Conservation (phyloP, 2,797 vertebrate genomes). For the Sebastolobus altivelis region DNA sequence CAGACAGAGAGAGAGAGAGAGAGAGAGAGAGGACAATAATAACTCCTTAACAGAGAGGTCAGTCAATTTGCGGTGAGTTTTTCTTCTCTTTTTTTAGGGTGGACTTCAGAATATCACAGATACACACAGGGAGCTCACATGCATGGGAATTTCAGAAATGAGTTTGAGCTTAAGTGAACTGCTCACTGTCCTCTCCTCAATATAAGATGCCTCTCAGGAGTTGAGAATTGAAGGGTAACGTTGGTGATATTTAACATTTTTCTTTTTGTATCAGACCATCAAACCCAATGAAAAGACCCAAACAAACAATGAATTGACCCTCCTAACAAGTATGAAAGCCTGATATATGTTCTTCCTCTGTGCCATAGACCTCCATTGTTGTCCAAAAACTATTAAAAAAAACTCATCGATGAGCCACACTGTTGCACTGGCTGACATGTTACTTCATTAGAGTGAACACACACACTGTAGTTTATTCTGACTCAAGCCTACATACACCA, state of each 20-base stretch:
- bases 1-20: neutral
- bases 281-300: neutral
- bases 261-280: neutral
- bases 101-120: constrained; percentile 25
- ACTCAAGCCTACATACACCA: neutral
- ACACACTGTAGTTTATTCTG: neutral
- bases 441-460: neutral
- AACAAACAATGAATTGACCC: neutral
- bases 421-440: neutral
- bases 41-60: constrained; percentile 16
- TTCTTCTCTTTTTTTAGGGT: constrained; percentile 11
- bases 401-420: neutral
- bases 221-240: neutral
- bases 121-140: neutral
- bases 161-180: neutral
- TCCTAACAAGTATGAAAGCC: neutral
- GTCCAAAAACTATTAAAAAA: neutral
- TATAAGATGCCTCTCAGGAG: neutral
- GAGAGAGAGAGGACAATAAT: constrained; percentile 33
- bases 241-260: neutral
- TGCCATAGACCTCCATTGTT: neutral
- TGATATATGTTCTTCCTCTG: neutral
- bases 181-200: neutral
- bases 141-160: constrained; percentile 8
- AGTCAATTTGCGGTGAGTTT: constrained; percentile 17